Conservation (phyloP, 2,113 vertebrate genomes). For the Alexandromys fortis region DNA sequence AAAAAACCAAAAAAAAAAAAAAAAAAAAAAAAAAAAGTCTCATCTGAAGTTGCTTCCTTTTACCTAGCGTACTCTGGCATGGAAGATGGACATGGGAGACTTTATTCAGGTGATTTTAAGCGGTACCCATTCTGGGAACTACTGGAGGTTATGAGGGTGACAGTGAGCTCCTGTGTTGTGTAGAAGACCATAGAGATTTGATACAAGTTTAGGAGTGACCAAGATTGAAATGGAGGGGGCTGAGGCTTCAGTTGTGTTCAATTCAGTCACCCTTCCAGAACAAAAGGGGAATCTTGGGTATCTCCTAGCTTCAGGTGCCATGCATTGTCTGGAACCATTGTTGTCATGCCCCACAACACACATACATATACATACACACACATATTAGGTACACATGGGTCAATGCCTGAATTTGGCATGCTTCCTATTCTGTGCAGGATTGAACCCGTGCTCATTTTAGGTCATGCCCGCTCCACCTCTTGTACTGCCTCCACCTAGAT, state of each 20-base stretch:
- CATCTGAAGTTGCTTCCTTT: neutral
- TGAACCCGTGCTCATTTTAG: neutral
- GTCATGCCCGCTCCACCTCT: neutral
- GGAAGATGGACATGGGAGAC: neutral
- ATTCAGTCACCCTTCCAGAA: neutral
- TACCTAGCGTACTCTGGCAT: neutral
- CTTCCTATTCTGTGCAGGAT: neutral
- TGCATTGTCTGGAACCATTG: neutral
- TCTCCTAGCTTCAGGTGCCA: neutral
- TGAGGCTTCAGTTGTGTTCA: neutral
- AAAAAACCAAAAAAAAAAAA: too few species aligned
- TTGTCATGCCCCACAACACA: fast-evolving
- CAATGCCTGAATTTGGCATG: neutral
- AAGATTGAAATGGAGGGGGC: neutral
- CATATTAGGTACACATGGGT: neutral
- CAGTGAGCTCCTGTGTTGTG: neutral
- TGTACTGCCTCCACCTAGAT: neutral
- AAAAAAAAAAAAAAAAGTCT: too few species aligned
- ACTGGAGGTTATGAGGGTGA: neutral
- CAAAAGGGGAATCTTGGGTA: neutral
- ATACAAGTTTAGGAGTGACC: neutral
- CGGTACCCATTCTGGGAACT: neutral
- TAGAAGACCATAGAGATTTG: neutral
- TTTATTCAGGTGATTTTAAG: neutral
- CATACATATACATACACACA: neutral